Percentiles rank a stretch among this genome's conserved stretches.
Conservation (phyloP, 2,797 vertebrate genomes). For the Clarias pachynema region DNA sequence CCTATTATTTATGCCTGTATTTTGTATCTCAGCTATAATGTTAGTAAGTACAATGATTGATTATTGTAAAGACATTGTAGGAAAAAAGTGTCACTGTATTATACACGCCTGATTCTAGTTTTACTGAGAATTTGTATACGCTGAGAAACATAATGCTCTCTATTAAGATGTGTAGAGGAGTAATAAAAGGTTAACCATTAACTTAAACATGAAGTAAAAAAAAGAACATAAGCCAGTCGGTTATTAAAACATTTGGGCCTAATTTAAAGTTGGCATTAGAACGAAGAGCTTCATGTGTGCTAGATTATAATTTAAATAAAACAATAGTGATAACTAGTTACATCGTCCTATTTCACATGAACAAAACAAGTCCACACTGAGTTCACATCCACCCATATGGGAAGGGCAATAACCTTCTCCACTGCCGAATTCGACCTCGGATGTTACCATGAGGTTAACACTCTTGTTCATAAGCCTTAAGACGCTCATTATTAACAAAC, state of each 20-base stretch:
- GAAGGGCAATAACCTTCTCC: not conserved
- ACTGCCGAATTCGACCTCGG: not conserved
- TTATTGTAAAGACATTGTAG: not conserved
- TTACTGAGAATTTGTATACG: not conserved
- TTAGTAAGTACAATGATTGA: not conserved
- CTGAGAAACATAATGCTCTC: not conserved
- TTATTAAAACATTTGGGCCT: not conserved
- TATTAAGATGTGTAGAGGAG: not conserved
- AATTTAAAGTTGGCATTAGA: not conserved
- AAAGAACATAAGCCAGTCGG: not conserved
- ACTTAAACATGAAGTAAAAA: not conserved
- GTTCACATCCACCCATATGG: not conserved
- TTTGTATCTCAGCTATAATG: not conserved
- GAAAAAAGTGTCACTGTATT: not conserved
- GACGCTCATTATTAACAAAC: not conserved
- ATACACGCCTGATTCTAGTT: not conserved
- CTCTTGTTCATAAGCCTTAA: not conserved
- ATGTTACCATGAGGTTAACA: not conserved
- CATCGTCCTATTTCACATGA: not conserved
- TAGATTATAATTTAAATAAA: not conserved
- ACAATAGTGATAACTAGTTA: not conserved
- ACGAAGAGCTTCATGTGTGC: not conserved
- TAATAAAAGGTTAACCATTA: slow-evolving; percentile 46
- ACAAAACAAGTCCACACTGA: not conserved
- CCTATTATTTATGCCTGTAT: not conserved